A percentile compares a stretch with the other conserved stretches of the same genome.
Conservation (phyloP, 1,140 invertebrate genomes). For the Habropoda laboriosa region DNA sequence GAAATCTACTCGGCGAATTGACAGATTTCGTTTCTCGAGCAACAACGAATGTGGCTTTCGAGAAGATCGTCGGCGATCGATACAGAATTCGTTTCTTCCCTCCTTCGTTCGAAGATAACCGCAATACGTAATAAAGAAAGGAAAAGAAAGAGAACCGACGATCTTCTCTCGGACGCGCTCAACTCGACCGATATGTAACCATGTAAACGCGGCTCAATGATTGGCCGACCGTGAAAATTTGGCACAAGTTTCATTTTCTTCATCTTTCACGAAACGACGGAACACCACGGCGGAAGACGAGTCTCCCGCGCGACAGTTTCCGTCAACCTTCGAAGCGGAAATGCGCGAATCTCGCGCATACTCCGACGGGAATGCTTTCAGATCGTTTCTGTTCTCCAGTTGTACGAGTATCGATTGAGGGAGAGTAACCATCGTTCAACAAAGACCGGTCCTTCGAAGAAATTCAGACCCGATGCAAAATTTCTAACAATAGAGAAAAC, state of each 20-base stretch:
- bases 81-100: background rate
- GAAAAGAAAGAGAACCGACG: background rate
- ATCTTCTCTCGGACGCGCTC: background rate
- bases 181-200: background rate
- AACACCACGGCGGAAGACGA: background rate
- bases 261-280: background rate
- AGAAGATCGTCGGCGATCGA: background rate
- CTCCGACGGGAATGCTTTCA: slow-evolving; percentile 48
- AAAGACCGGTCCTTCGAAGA: background rate
- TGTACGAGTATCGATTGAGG: slow-evolving; percentile 14
- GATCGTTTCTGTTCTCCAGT: slow-evolving; percentile 11
- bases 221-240: slow-evolving; percentile 48
- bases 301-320: slow-evolving; percentile 25
- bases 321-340: slow-evolving; percentile 11
- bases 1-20: background rate
- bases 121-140: background rate
- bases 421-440: background rate
- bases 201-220: background rate
- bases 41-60: background rate
- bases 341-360: background rate
- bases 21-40: slow-evolving; percentile 6
- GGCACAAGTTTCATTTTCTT: slow-evolving; percentile 48
- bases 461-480: too few relatives aligned
- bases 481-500: background rate
- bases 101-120: background rate